Conservation (phyloP, 2,113 vertebrate genomes). For the Ciconia boyciana region DNA sequence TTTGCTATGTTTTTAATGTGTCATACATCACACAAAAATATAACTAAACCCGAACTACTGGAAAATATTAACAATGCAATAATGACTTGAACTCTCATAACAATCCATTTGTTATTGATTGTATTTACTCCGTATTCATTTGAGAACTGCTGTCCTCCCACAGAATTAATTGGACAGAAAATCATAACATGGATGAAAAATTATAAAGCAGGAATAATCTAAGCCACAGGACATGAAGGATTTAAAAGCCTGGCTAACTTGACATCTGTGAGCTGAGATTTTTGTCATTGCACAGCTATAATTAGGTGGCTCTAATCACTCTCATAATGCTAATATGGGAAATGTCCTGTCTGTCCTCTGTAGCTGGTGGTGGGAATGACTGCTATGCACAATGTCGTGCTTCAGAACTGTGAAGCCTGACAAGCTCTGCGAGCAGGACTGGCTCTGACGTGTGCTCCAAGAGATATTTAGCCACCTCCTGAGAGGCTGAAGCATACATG, state of each 20-base stretch:
- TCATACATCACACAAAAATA: background rate
- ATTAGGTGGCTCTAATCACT: conserved; percentile 45
- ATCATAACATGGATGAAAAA: conserved; percentile 24
- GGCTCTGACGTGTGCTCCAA: background rate
- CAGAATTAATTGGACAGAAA: conserved; percentile 44
- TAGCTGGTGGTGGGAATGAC: background rate
- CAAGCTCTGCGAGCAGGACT: background rate
- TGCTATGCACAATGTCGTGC: background rate
- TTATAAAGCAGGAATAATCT: background rate
- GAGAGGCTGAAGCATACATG: background rate
- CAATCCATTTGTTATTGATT: background rate
- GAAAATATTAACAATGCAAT: background rate
- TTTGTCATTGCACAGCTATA: conserved; percentile 37
- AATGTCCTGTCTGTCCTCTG: conserved; percentile 1
- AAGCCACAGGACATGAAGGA: background rate
- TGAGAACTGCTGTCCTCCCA: conserved; percentile 9
- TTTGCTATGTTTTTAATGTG: background rate
- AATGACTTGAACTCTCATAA: background rate
- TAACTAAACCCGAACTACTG: background rate
- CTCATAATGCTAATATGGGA: background rate
- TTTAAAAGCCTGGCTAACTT: background rate
- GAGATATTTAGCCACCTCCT: background rate
- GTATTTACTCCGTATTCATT: background rate
- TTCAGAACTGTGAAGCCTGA: background rate
- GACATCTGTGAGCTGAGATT: background rate